A percentile compares a stretch with the other conserved stretches of the same genome.
These are phyloP conservation scores for Alethe diademata DNA, from an alignment of 2,113 vertebrate genomes.

Conservation along the genomic window DNA sequence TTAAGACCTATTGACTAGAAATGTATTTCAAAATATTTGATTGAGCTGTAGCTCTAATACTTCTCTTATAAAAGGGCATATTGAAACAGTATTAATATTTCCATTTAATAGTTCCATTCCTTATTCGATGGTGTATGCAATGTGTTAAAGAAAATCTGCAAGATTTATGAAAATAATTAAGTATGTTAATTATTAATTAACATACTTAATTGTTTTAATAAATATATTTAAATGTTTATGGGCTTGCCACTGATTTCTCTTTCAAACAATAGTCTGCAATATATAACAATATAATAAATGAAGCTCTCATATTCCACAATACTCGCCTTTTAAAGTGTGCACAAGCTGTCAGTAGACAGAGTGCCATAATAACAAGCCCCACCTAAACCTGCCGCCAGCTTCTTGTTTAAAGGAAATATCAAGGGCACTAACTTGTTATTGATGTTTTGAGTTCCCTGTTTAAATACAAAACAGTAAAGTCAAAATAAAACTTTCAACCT, in stretches of 20 bases:
- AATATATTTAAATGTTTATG: background rate
- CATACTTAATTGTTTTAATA: no score
- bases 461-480: background rate
- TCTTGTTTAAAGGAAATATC: conserved; percentile 2
- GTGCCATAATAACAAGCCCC: background rate
- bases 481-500: conserved; percentile 18
- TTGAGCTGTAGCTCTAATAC: background rate
- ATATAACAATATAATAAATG: background rate
- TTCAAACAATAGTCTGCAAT: background rate
- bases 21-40: background rate
- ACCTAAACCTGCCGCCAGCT: background rate
- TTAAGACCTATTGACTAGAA: background rate
- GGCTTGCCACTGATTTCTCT: background rate
- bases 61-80: background rate
- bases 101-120: background rate
- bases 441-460: conserved; percentile 21
- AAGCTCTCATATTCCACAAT: background rate
- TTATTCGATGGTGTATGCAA: background rate
- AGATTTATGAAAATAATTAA: background rate
- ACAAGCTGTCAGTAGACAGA: background rate
- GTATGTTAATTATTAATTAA: no score
- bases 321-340: background rate
- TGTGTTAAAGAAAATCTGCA: background rate
- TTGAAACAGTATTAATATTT: background rate
- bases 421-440: conserved; percentile 3